Base-by-base conservation (phyloP, 2,888 invertebrate species). In the Drosophila yooni region DNA sequence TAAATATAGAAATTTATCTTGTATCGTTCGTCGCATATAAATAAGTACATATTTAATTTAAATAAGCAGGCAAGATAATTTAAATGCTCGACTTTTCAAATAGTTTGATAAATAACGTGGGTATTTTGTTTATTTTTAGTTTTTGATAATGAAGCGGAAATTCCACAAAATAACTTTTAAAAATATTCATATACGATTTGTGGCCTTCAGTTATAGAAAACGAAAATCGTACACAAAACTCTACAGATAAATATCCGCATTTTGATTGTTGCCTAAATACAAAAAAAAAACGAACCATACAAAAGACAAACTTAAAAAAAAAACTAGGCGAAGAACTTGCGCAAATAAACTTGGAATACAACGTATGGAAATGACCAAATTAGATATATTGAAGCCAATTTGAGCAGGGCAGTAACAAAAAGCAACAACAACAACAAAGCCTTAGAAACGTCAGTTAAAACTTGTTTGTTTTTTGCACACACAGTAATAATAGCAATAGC, bases 1-100 rank as follows among this genome's bases (percentile, higher is more conserved):
- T 83, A 68, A 83, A 89, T 63, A 58, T 68, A 60, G 53, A 79
- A 75, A 69, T 65, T 46, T 38, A 8, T 52, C 51, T 56, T 57
- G 68, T 67, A 52, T 46, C 27, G 25, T 15, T 46, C 83, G 81
- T 61, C n/a, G 54, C 13, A n/a, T n/a, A 13, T 36, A 50, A 54
- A 51, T 21, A 57, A 33, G 62, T 59, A 73, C 66, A 63, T 69
- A 87, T 83, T 63, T 70, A 52, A 84, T 52, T 59, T 3, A 57
- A 46, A 51, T 57, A n/a, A 43, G 29, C 38, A 51, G 11, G 51
- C 2, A 34, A 15, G n/a, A 48, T 31, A 10, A 33, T 34, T 36
- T 48, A 36, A 68, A 52, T 29, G 18, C 8, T 31, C 3, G 43
- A 46, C 21, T 29, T 68, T 58, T 40, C 1, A 59, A 25, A 29